Conservation (phyloP, 23 tunicate genomes). For the Oikopleura albicans region DNA sequence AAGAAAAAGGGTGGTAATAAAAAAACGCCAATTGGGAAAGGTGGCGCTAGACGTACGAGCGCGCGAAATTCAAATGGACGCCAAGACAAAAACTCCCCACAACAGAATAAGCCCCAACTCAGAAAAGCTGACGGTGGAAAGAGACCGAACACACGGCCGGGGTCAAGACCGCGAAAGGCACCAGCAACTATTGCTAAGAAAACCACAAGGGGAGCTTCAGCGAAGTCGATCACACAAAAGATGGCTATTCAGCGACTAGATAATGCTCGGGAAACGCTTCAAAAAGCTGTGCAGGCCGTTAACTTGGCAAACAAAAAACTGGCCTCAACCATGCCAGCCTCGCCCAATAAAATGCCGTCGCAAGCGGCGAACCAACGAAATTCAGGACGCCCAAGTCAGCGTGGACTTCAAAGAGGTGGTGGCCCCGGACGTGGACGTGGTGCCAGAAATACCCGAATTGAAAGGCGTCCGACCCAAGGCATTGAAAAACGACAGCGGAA, state of each 20-base stretch:
- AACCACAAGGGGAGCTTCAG: not conserved
- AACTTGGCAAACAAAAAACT: not conserved
- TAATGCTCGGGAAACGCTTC: slow-evolving; percentile 16
- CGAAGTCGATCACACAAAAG: not conserved
- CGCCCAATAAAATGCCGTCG: not conserved
- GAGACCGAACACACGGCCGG: not conserved
- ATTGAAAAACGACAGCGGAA: not conserved
- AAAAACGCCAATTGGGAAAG: not conserved
- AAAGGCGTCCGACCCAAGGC: no score
- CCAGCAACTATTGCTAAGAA: not conserved
- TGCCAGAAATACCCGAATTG: no score
- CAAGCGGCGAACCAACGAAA: not conserved
- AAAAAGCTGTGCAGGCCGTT: slow-evolving; percentile 7
- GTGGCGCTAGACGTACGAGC: not conserved
- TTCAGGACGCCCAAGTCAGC: no score
- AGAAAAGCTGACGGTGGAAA: no score
- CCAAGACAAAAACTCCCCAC: not conserved
- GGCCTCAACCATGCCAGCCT: not conserved
- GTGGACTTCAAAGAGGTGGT: no score
- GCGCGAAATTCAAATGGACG: not conserved
- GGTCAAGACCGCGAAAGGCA: not conserved
- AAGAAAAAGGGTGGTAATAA: not conserved
- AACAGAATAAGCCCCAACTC: not conserved
- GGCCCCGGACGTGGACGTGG: no score
- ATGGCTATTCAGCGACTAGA: not conserved